Conservation (phyloP, 1,140 invertebrate species). For the Halesus radiatus region DNA sequence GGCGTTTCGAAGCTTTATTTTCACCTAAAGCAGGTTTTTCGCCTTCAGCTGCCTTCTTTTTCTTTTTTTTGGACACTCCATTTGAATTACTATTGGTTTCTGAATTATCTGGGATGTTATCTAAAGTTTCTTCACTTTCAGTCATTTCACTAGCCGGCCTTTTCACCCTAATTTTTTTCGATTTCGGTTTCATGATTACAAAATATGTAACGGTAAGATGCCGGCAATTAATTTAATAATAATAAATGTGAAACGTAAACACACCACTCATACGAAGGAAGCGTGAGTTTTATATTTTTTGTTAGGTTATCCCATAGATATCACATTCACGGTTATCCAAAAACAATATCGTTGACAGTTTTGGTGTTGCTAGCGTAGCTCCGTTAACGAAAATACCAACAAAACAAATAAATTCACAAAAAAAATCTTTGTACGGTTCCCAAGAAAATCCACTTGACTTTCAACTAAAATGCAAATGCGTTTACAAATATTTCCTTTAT, state of each 20-base stretch:
- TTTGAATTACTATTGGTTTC: constrained; percentile 14
- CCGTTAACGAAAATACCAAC: not conserved
- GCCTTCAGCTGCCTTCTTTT: constrained; percentile 60
- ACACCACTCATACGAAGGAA: not conserved
- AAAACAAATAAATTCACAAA: too few relatives aligned
- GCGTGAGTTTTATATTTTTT: not conserved
- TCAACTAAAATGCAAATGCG: too few relatives aligned
- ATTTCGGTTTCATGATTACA: constrained; percentile 5
- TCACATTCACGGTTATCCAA: too few relatives aligned
- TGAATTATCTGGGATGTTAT: not conserved
- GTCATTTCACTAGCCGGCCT: constrained; percentile 9
- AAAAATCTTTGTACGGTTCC: not conserved
- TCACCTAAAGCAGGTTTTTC: constrained; percentile 58
- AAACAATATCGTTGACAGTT: constrained; percentile 3
- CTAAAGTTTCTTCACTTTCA: not conserved
- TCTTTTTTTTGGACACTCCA: constrained; percentile 56
- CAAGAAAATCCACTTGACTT: not conserved
- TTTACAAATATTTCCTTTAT: too few relatives aligned
- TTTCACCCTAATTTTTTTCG: constrained; percentile 38
- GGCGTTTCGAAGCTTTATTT: constrained; percentile 67
- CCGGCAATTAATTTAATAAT: not conserved
- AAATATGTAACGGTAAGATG: not conserved
- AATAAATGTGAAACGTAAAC: too few relatives aligned
- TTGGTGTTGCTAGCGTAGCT: not conserved
- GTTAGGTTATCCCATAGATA: too few relatives aligned